Evolutionary conservation across 2,888 invertebrate genomes (phyloP).

Genomic region (Orgyia antiqua): DNA sequence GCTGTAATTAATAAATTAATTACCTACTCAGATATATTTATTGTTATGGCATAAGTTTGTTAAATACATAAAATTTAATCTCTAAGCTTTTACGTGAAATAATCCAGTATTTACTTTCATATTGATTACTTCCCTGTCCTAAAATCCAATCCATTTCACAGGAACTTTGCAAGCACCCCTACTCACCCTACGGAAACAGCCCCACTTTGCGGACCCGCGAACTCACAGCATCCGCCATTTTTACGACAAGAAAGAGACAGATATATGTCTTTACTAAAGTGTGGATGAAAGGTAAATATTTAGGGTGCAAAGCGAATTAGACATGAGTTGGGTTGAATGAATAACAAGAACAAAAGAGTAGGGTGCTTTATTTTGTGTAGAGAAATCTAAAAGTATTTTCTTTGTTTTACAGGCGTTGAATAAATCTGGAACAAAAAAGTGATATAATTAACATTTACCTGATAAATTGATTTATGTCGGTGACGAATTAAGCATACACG

Average conservation of each 20-base stretch:
- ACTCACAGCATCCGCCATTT: constrained; percentile 69
- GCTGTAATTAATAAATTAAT: no score
- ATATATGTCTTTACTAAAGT: constrained; percentile 4
- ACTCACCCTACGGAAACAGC: constrained; percentile 54
- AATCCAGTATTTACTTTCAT: constrained; percentile 27
- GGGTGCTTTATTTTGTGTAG: constrained; percentile 37
- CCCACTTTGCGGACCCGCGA: constrained; percentile 34
- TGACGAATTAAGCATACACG: no score
- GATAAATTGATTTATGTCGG: no score
- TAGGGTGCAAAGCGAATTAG: constrained; percentile 51
- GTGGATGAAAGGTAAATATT: constrained; percentile 23
- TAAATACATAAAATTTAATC: constrained; percentile 5
- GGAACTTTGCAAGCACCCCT: constrained; percentile 41
- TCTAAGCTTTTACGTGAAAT: constrained; percentile 10
- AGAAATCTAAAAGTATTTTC: constrained; percentile 26
- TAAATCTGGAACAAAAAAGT: no score
- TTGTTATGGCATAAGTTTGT: not conserved
- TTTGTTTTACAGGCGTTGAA: constrained; percentile 16
- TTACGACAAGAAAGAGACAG: constrained; percentile 37
- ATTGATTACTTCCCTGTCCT: constrained; percentile 47
- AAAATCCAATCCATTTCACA: constrained; percentile 55
- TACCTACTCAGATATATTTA: no score
- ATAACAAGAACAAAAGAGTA: constrained; percentile 46
- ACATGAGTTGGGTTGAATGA: constrained; percentile 45
- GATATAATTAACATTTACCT: no score